A percentile compares a stretch with the other conserved stretches of the same genome.
Conservation (phyloP, 2,888 invertebrate species). For the Drosophila suboccidentalis region DNA sequence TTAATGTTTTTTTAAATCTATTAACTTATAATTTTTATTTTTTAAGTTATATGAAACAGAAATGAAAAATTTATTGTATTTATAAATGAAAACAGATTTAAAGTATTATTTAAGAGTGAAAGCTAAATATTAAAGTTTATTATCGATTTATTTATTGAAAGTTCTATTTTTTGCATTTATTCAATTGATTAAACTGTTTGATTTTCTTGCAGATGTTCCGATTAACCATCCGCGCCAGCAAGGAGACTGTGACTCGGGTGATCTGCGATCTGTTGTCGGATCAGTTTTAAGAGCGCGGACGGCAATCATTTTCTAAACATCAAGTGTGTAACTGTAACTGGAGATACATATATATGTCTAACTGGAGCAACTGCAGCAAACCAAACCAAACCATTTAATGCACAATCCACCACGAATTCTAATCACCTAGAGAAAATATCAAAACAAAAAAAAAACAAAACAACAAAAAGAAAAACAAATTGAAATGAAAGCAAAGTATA, state of each 20-base stretch:
- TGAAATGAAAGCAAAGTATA: constrained; percentile 41
- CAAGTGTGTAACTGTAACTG: constrained; percentile 18
- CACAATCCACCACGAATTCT: constrained; percentile 68
- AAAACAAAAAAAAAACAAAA: constrained; percentile 26
- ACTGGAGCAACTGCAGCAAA: constrained; percentile 58
- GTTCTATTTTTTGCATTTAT: too few relatives aligned
- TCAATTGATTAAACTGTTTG: too few relatives aligned
- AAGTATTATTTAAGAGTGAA: too few relatives aligned
- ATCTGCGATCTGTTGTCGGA: constrained; percentile 97
- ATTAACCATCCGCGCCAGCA: constrained; percentile 98
- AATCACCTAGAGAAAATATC: constrained; percentile 70
- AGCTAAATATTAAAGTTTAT: too few relatives aligned
- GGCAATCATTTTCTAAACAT: constrained; percentile 34
- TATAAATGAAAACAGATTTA: too few relatives aligned
- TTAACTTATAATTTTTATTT: too few relatives aligned
- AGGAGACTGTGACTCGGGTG: constrained; percentile 97
- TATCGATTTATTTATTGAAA: not conserved
- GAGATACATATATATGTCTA: constrained; percentile 18
- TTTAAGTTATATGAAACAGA: too few relatives aligned
- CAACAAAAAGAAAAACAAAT: constrained; percentile 48
- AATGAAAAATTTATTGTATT: too few relatives aligned
- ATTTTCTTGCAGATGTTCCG: constrained; percentile 95
- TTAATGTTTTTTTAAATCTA: too few relatives aligned
- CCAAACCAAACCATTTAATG: constrained; percentile 55
- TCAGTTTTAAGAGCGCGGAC: constrained; percentile 91